A percentile compares a stretch with the other conserved stretches of the same genome.
These are phyloP conservation scores for Corythornis cristatus DNA, from an alignment of 2,113 vertebrate genomes.

Conservation along the genomic window DNA sequence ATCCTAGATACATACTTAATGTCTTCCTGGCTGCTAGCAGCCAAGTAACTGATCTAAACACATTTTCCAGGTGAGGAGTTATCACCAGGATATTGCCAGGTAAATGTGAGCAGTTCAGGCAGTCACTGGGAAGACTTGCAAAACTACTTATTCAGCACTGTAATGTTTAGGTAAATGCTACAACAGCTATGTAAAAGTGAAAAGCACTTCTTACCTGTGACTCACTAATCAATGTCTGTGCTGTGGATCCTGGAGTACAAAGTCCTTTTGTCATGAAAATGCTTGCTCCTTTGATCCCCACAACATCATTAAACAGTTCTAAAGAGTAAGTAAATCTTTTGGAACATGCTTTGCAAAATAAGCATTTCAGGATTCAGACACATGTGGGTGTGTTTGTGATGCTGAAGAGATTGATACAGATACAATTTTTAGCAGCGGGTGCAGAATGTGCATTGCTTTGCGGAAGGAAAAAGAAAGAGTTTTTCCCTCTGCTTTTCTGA, in stretches of 20 bases:
- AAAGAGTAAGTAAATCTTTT: constrained; percentile 73
- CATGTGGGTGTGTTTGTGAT: constrained; percentile 64
- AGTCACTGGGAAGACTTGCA: neutral
- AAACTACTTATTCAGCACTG: constrained; percentile 35
- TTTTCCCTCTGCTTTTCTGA: constrained; percentile 23
- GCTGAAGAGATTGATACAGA: constrained; percentile 57
- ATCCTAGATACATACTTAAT: neutral
- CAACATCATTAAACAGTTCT: constrained; percentile 69
- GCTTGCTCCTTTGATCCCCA: constrained; percentile 71
- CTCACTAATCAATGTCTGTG: constrained; percentile 75
- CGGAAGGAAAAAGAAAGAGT: neutral
- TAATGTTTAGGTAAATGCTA: constrained; percentile 64
- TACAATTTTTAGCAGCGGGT: constrained; percentile 60
- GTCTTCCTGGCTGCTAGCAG: neutral
- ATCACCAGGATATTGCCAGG: neutral
- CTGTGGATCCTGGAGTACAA: constrained; percentile 59
- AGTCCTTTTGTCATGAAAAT: constrained; percentile 75
- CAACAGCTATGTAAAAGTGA: constrained; percentile 46
- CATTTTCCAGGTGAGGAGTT: neutral
- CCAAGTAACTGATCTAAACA: neutral
- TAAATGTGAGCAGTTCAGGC: constrained; percentile 38
- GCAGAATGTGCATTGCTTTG: neutral
- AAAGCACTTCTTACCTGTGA: constrained; percentile 52
- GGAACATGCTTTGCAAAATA: constrained; percentile 60
- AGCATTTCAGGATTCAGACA: constrained; percentile 53